Conservation (phyloP, 2,797 vertebrate species). For the Phaenicophaeus curvirostris region DNA sequence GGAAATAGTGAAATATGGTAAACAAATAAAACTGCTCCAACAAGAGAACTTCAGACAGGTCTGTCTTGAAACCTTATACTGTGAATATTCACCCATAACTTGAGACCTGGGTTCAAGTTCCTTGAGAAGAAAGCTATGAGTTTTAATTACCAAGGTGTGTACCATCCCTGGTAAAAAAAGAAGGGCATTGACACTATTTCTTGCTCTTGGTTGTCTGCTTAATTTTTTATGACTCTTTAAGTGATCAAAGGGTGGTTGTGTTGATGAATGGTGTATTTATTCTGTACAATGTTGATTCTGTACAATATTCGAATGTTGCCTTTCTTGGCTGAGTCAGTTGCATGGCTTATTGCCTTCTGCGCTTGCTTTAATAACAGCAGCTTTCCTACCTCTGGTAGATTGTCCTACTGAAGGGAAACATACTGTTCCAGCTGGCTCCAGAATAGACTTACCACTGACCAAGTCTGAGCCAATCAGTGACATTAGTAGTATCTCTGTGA, state of each 20-base stretch:
- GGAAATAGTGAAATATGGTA: conserved; percentile 42
- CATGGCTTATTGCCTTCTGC: neutral
- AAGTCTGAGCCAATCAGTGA: neutral
- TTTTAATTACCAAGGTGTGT: conserved; percentile 66
- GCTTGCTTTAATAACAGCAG: neutral
- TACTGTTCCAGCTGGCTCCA: neutral
- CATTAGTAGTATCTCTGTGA: neutral
- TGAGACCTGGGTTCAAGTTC: conserved; percentile 52
- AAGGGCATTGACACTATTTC: conserved; percentile 14
- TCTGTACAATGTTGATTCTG: neutral
- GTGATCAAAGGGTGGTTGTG: conserved; percentile 5
- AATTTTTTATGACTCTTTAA: conserved; percentile 32
- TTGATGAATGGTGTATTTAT: conserved; percentile 25
- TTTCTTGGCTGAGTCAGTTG: neutral
- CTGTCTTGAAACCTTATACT: conserved; percentile 47
- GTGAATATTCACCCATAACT: conserved; percentile 57
- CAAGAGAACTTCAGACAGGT: conserved; percentile 58
- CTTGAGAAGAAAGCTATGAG: conserved; percentile 52
- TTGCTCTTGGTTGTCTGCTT: conserved; percentile 57
- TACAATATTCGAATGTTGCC: neutral
- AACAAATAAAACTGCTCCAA: conserved; percentile 61
- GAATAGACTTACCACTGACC: fast-evolving
- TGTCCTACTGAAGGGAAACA: neutral
- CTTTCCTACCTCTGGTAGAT: neutral
- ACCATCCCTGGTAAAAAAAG: neutral